Evolutionary conservation across 2,113 vertebrate species (phyloP).

Genomic region (Fregata magnificens): DNA sequence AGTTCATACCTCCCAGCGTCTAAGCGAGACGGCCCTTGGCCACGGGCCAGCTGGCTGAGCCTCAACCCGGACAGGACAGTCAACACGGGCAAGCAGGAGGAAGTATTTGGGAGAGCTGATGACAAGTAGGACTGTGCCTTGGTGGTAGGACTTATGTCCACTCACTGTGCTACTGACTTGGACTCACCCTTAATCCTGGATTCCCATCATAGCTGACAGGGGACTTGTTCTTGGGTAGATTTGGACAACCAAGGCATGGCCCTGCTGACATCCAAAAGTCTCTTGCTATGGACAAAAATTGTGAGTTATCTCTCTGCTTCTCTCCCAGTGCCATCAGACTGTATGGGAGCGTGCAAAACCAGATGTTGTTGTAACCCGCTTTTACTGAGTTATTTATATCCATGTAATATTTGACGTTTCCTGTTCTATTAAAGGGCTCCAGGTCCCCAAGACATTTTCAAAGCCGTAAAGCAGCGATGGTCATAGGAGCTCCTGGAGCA

Average conservation of each 20-base stretch:
- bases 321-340: neutral
- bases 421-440: conserved; percentile 57
- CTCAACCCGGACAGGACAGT: neutral
- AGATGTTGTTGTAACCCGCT: conserved; percentile 58
- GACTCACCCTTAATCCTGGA: neutral
- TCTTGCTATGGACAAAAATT: neutral
- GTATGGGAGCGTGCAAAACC: conserved; percentile 27
- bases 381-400: conserved; percentile 67
- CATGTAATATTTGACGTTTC: conserved; percentile 66
- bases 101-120: neutral
- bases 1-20: neutral
- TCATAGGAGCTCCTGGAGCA: neutral
- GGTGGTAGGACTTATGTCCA: neutral
- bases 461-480: neutral
- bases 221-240: neutral
- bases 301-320: conserved; percentile 22
- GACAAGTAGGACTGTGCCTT: neutral
- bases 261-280: conserved; percentile 18
- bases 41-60: neutral
- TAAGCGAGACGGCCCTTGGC: neutral
- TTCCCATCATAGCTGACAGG: neutral
- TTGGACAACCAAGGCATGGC: neutral
- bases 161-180: neutral
- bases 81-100: neutral
- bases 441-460: conserved; percentile 37